Percentiles rank a stretch among this genome's conserved stretches.
phyloP scores from a whole-genome alignment of 1,140 invertebrate species.

The Trachymyrmex septentrionalis region DNA sequence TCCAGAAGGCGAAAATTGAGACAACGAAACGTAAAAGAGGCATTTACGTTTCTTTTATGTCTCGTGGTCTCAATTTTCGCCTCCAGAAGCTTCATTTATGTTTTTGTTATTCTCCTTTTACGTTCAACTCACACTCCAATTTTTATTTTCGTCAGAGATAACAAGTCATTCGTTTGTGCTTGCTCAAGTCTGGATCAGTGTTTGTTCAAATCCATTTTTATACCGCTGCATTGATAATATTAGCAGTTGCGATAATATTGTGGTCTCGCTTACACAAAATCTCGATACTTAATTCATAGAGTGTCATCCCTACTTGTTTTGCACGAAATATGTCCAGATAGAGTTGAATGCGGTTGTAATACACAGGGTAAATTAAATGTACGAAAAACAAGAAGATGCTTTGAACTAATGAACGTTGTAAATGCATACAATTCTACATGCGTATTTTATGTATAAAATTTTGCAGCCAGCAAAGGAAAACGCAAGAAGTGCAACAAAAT shows the following conservation, averaged over 20 bases:
- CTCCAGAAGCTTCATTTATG: no score
- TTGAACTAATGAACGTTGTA: background rate
- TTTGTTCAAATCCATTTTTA: background rate
- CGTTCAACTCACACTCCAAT: no score
- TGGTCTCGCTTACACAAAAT: background rate
- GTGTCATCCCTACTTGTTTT: background rate
- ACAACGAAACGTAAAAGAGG: no score
- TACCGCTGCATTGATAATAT: no score
- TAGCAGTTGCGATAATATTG: background rate
- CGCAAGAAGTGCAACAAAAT: background rate
- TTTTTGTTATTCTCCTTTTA: no score
- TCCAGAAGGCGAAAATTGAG: no score
- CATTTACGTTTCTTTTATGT: no score
- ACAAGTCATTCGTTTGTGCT: background rate
- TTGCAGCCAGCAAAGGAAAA: background rate
- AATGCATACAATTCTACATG: background rate
- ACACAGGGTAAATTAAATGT: constrained; percentile 30
- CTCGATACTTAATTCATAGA: background rate
- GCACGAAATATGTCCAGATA: background rate
- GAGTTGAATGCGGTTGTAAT: background rate
- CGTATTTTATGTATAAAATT: constrained; percentile 15
- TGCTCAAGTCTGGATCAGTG: background rate
- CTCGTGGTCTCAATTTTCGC: no score
- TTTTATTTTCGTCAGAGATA: background rate
- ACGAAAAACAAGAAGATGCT: background rate